Evolutionary conservation across 2,113 vertebrate species (phyloP), one percentile per base, ranked within the genome.

Genomic region (Eptatretus burgeri): DNA sequence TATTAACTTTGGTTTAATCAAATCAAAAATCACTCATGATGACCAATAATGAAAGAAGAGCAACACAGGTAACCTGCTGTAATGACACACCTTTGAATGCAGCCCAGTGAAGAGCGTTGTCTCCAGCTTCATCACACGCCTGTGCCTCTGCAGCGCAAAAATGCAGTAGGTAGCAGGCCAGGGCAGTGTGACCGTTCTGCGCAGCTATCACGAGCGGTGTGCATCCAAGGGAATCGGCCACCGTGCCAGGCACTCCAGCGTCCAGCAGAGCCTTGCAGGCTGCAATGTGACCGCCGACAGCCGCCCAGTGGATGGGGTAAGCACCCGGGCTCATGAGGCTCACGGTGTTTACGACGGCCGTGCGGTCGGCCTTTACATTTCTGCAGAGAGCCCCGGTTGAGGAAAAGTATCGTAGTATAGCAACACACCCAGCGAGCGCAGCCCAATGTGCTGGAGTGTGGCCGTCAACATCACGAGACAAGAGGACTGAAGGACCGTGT

Each of bases 51-150:
- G 27, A 5, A 5, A 5, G 27, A 41, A 41, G 27, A 41, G 7
- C 27, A 41, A 41, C 27, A 41, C 27, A 41, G 27, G 27, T 41
- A 41, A 41, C 27, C 27, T 41, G 27, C 27, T 41, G 7, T 41
- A 41, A 41, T 41, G 27, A 41, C 27, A 41, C 7, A 66, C 63
- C 72, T 64, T 69, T 66, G 66, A 71, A 71, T 10, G 62, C 66
- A 50, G 67, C 51, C 66, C 67, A 65, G 52, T 73, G 70, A 27
- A 70, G 51, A 51, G 70, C 66, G 13, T 67, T 74, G 64, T 71
- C 66, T 16, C 49, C 65, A 64, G 70, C 65, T 49, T 50, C 50
- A 63, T 5, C 70, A 51, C 64, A 68, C 16, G 62, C 64, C 14
- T 52, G 63, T 51, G 63, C 51, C 3, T 41, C 27, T 41, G 65